Conservation (phyloP, 2,888 invertebrate genomes). For the Mellilla xanthometata region DNA sequence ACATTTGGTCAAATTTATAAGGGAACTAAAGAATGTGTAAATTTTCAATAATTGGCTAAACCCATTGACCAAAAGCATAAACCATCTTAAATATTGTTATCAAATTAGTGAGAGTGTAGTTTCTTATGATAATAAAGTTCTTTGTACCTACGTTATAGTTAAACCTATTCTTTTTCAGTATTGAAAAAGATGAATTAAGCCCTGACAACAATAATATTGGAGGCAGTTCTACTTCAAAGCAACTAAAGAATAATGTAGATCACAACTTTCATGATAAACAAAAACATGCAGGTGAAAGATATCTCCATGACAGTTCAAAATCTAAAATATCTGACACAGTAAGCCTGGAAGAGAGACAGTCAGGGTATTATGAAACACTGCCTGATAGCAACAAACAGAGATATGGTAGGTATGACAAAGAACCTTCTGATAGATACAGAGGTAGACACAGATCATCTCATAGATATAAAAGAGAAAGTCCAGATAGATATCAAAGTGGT, state of each 20-base stretch:
- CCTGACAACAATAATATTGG: constrained; percentile 62
- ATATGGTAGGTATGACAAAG: constrained; percentile 35
- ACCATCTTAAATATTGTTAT: too few relatives aligned
- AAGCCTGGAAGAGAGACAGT: constrained; percentile 37
- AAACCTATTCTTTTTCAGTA: constrained; percentile 24
- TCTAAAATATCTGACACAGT: constrained; percentile 37
- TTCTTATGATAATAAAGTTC: too few relatives aligned
- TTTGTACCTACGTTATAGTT: too few relatives aligned
- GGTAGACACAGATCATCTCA: constrained; percentile 39
- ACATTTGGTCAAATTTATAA: too few relatives aligned
- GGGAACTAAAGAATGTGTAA: too few relatives aligned
- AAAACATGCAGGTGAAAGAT: constrained; percentile 19
- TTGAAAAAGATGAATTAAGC: constrained; percentile 39
- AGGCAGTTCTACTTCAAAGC: constrained; percentile 26
- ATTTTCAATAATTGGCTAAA: too few relatives aligned
- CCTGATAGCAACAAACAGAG: constrained; percentile 34
- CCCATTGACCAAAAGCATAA: too few relatives aligned
- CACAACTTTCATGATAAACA: constrained; percentile 7
- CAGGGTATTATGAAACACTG: constrained; percentile 32
- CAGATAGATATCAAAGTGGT: constrained; percentile 28
- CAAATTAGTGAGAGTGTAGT: too few relatives aligned
- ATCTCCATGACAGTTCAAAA: constrained; percentile 29
- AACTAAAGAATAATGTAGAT: constrained; percentile 21
- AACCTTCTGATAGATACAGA: constrained; percentile 39
- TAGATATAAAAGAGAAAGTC: constrained; percentile 16